Conservation (phyloP, 2,113 vertebrate genomes). For the Elephas maximus region DNA sequence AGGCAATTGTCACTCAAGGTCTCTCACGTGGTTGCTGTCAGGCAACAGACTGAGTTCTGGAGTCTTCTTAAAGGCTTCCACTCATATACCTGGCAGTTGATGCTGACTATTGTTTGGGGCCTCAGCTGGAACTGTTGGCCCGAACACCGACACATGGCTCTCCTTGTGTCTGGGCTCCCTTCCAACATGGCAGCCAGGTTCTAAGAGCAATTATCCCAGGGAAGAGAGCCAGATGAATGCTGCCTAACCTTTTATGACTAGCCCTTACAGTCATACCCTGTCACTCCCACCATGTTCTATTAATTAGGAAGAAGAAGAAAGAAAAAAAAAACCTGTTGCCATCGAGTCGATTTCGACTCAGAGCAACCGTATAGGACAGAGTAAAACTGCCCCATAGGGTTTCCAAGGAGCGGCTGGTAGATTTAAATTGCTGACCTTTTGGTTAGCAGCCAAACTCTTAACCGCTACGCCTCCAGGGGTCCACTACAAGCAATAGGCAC, state of each 20-base stretch:
- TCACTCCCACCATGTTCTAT: background rate
- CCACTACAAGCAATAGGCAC: background rate
- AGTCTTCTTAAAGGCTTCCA: background rate
- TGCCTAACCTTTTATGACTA: background rate
- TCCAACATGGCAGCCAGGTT: background rate
- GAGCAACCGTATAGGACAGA: no score
- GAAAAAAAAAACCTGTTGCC: no score
- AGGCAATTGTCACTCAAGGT: fast-evolving
- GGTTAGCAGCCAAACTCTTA: no score
- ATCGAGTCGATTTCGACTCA: no score
- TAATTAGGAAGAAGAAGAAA: no score
- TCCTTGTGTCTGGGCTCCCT: background rate
- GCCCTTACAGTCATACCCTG: background rate
- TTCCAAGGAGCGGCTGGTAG: no score
- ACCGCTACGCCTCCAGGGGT: no score
- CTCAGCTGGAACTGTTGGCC: background rate
- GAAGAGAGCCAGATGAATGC: background rate
- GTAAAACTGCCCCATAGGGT: no score
- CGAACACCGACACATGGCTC: background rate
- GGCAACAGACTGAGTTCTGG: background rate
- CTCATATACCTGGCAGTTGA: background rate
- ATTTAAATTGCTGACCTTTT: no score
- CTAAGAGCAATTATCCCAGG: background rate
- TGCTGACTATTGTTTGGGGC: background rate
- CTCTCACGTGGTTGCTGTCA: background rate